Evolutionary conservation across 1,140 invertebrate genomes (phyloP).

Genomic region (Tyrophagus putrescentiae): DNA sequence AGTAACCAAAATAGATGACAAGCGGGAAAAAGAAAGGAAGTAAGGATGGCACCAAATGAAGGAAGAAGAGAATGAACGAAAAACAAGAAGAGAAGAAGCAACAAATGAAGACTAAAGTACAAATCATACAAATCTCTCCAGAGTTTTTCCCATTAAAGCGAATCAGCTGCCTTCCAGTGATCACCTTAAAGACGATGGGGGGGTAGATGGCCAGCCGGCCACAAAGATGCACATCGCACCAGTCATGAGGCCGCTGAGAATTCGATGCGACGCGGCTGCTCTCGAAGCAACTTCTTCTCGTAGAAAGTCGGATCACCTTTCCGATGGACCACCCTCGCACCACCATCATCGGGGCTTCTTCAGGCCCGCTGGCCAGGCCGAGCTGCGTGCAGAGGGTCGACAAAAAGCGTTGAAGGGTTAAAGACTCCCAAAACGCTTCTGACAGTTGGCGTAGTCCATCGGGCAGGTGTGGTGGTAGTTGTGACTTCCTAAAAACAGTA

Average conservation of each 20-base stretch:
- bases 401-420: constrained; percentile 69
- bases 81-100: no score
- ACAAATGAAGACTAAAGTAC: no score
- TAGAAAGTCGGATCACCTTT: constrained; percentile 45
- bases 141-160: no score
- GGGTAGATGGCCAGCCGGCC: constrained; percentile 12
- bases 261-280: background rate
- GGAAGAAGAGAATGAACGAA: no score
- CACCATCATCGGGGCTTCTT: constrained; percentile 59
- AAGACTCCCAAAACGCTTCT: constrained; percentile 34
- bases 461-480: constrained; percentile 92
- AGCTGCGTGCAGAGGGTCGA: constrained; percentile 67
- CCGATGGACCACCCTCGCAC: constrained; percentile 47
- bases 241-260: background rate
- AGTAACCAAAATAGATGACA: no score
- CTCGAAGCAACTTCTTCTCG: background rate
- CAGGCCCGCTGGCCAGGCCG: constrained; percentile 72
- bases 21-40: no score
- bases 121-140: no score
- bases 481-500: no score
- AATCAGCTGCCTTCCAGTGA: constrained; percentile 9
- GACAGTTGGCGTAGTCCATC: constrained; percentile 63
- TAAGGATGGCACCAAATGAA: no score
- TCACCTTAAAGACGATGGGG: constrained; percentile 2
- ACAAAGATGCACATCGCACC: constrained; percentile 7